Conservation (phyloP, 1,140 invertebrate genomes). For the Campoletis sonorensis region DNA sequence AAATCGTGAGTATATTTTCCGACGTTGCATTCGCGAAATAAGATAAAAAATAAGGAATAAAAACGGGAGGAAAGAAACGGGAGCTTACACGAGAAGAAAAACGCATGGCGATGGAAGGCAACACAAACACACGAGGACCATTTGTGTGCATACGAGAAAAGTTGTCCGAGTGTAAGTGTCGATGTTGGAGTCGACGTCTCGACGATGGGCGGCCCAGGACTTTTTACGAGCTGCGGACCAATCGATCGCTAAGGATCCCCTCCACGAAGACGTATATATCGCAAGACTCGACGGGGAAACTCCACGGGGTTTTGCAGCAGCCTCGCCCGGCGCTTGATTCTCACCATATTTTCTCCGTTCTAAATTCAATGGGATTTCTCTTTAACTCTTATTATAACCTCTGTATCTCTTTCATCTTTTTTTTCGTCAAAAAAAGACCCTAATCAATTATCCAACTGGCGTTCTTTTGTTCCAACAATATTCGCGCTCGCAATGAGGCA, state of each 20-base stretch:
- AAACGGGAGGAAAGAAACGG: neutral
- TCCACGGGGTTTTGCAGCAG: slow-evolving; percentile 22
- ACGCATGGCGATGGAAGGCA: slow-evolving; percentile 51
- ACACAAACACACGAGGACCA: slow-evolving; percentile 47
- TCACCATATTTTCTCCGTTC: slow-evolving; percentile 3
- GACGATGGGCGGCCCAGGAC: slow-evolving; percentile 66
- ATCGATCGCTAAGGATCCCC: slow-evolving; percentile 65
- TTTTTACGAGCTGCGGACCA: slow-evolving; percentile 63
- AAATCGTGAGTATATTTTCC: neutral
- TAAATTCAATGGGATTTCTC: slow-evolving; percentile 34
- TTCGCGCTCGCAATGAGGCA: neutral
- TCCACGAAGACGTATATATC: slow-evolving; percentile 2
- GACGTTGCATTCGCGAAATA: neutral
- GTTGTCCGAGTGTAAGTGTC: slow-evolving; percentile 55
- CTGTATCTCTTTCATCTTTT: slow-evolving; percentile 19
- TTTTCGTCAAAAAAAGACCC: slow-evolving; percentile 59
- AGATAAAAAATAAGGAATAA: neutral
- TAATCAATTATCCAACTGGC: slow-evolving; percentile 63
- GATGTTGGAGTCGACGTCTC: slow-evolving; percentile 49
- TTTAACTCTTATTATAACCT: slow-evolving; percentile 24
- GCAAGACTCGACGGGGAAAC: slow-evolving; percentile 26
- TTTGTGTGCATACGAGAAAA: slow-evolving; percentile 29
- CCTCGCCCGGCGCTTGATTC: slow-evolving; percentile 42
- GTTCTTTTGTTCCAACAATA: slow-evolving; percentile 52
- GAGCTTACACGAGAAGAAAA: slow-evolving; percentile 28